A percentile compares a stretch with the other conserved stretches of the same genome.
phyloP scores from a whole-genome alignment of 2,888 invertebrate genomes.

The Aethes cnicana region DNA sequence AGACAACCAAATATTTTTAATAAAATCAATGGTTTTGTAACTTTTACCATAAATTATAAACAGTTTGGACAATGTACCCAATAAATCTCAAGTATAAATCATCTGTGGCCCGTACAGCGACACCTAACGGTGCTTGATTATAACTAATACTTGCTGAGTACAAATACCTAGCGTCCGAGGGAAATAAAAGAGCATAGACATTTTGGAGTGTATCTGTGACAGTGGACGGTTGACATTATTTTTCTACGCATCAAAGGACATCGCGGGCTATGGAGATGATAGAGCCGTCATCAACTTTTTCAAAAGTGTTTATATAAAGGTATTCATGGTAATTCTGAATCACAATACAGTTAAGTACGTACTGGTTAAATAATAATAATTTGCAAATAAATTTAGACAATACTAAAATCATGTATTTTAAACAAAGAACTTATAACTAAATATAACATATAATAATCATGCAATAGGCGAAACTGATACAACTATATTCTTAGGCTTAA shows the following conservation, averaged over 20 bases:
- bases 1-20: conserved; percentile 1
- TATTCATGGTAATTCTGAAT: too few species aligned
- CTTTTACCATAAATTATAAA: conserved; percentile 21
- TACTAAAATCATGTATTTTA: too few species aligned
- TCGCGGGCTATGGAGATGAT: conserved; percentile 5
- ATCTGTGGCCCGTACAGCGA: conserved; percentile 13
- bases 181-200: conserved; percentile 30
- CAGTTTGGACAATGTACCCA: conserved; percentile 19
- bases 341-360: too few species aligned
- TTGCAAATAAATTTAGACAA: too few species aligned
- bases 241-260: conserved; percentile 36
- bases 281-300: too few species aligned
- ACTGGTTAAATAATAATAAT: too few species aligned
- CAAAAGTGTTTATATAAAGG: too few species aligned
- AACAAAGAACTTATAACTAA: too few species aligned
- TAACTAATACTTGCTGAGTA: conserved; percentile 26
- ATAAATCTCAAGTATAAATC: conserved; percentile 26
- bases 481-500: too few species aligned
- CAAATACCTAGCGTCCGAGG: conserved; percentile 25
- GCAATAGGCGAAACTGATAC: too few species aligned
- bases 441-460: too few species aligned
- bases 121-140: conserved; percentile 26
- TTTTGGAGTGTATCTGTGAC: conserved; percentile 53
- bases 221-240: conserved; percentile 54
- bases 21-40: conserved; percentile 12